phyloP scores from a whole-genome alignment of 2,888 invertebrate genomes.

The Aleiodes testaceus region DNA sequence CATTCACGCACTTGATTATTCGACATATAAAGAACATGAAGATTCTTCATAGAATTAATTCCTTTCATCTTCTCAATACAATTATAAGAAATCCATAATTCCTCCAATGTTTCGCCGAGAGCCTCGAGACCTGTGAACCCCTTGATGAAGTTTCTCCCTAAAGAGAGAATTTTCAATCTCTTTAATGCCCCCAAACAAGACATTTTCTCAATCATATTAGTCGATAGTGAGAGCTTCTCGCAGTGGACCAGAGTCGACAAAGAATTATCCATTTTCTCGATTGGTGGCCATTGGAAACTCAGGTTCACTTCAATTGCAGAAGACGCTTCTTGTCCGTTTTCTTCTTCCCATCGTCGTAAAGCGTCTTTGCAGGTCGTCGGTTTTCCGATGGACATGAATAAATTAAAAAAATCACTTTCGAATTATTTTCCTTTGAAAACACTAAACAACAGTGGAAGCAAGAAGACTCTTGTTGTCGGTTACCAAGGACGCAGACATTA shows the following conservation, averaged over 20 bases:
- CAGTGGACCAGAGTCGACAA: conserved; percentile 83
- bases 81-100: conserved; percentile 96
- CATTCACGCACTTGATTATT: conserved; percentile 92
- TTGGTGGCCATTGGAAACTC: conserved; percentile 92
- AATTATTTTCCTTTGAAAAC: too few species aligned
- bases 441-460: too few species aligned
- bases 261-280: conserved; percentile 95
- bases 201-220: conserved; percentile 95
- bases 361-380: conserved; percentile 90
- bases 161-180: conserved; percentile 85
- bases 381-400: conserved; percentile 73
- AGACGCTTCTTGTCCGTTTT: conserved; percentile 79
- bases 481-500: too few species aligned
- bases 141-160: conserved; percentile 93
- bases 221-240: conserved; percentile 90
- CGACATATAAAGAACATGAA: conserved; percentile 88
- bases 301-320: conserved; percentile 85
- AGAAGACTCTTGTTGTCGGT: too few species aligned
- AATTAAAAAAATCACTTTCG: background rate
- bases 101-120: conserved; percentile 88
- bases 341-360: conserved; percentile 89
- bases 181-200: conserved; percentile 84
- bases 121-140: conserved; percentile 90
- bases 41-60: conserved; percentile 83
- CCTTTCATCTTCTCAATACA: conserved; percentile 94